Percentiles rank a stretch among this genome's conserved stretches.
phyloP scores from a whole-genome alignment of 2,113 vertebrate genomes.

The Aptenodytes forsteri region DNA sequence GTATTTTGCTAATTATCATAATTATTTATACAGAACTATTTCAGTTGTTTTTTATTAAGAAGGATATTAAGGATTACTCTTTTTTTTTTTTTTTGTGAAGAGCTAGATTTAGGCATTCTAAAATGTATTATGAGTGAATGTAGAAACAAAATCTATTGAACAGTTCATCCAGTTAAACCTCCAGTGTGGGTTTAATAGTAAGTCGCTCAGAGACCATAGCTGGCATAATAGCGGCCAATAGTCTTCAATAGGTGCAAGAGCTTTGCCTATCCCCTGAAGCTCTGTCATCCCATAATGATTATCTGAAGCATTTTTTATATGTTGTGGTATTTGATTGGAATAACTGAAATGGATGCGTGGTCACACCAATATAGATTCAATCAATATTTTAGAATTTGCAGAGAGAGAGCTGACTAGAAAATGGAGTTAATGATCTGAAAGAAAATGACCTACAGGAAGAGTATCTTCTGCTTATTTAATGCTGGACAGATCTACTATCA shows the following conservation, averaged over 20 bases:
- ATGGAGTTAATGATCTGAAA: background rate
- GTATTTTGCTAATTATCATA: background rate
- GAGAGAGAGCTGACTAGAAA: background rate
- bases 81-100: background rate
- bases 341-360: background rate
- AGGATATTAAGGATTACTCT: background rate
- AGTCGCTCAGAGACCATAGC: background rate
- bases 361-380: background rate
- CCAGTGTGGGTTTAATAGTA: background rate
- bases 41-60: background rate
- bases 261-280: background rate
- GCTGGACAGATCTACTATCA: background rate
- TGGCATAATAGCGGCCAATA: background rate
- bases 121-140: background rate
- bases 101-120: background rate
- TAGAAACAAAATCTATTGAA: background rate
- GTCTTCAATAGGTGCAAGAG: background rate
- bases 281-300: background rate
- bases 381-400: background rate
- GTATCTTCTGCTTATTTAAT: background rate
- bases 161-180: background rate
- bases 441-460: background rate
- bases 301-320: background rate
- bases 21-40: background rate
- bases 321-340: background rate